A percentile compares a stretch with the other conserved stretches of the same genome.
Conservation (phyloP, 2,113 vertebrate species). For the Phrynocephalus versicolor region DNA sequence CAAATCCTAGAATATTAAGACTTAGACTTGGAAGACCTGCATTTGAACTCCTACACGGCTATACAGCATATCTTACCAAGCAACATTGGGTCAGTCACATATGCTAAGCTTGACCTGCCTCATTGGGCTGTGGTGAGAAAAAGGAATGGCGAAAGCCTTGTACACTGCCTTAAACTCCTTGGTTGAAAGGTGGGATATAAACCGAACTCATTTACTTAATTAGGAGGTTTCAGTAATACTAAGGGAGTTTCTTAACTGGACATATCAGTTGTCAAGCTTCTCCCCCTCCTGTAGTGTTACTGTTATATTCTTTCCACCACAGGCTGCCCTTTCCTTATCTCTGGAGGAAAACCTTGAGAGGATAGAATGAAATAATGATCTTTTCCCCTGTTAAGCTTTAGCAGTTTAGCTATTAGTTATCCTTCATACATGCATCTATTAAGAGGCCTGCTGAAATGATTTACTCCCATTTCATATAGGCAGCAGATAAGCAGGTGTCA, state of each 20-base stretch:
- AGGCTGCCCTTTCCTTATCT: not conserved
- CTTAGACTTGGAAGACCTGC: too few species aligned
- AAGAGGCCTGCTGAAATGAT: not conserved
- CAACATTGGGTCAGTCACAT: too few species aligned
- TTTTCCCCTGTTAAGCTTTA: not conserved
- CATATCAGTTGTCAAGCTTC: not conserved
- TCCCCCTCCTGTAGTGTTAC: not conserved
- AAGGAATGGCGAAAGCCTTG: too few species aligned
- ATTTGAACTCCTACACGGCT: too few species aligned
- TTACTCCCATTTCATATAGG: slow-evolving; percentile 17
- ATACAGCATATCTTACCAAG: too few species aligned
- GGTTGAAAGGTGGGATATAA: too few species aligned
- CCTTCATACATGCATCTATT: not conserved
- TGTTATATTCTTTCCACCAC: too few species aligned
- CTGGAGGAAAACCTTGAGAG: not conserved
- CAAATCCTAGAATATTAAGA: not conserved
- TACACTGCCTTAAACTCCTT: too few species aligned
- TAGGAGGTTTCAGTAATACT: not conserved
- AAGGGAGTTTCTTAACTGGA: not conserved
- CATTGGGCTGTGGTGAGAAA: not conserved
- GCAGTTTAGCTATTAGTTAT: rapidly evolving
- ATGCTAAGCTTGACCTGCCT: too few species aligned
- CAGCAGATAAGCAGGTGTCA: slow-evolving; percentile 19
- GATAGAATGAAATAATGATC: not conserved
- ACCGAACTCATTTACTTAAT: not conserved